phyloP scores from a whole-genome alignment of 2,888 invertebrate genomes.

The Carabus problematicus region DNA sequence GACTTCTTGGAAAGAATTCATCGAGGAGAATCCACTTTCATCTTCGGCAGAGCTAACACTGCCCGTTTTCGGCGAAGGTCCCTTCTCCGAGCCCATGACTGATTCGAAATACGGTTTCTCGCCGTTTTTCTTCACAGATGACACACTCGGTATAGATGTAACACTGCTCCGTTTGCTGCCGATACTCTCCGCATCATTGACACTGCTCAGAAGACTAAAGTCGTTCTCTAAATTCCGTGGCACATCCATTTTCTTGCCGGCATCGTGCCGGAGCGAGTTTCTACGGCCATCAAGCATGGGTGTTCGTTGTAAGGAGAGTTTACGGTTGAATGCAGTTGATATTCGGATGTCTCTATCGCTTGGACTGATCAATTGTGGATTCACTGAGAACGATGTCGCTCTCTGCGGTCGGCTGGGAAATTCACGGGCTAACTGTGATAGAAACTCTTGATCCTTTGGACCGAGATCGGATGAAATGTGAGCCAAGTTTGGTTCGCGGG shows the following conservation, averaged over 20 bases:
- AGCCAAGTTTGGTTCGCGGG: slow-evolving; percentile 68
- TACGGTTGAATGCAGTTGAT: slow-evolving; percentile 54
- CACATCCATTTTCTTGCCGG: background rate
- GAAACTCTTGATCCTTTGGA: slow-evolving; percentile 52
- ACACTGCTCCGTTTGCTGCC: slow-evolving; percentile 35
- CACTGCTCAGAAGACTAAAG: background rate
- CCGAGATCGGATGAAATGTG: slow-evolving; percentile 47
- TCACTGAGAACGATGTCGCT: slow-evolving; percentile 53
- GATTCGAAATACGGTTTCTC: slow-evolving; percentile 33
- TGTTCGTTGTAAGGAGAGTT: slow-evolving; percentile 54
- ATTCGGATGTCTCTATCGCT: slow-evolving; percentile 52
- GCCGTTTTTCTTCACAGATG: slow-evolving; percentile 19
- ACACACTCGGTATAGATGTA: slow-evolving; percentile 16
- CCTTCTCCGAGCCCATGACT: slow-evolving; percentile 45
- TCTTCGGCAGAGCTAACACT: slow-evolving; percentile 67
- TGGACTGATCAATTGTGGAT: slow-evolving; percentile 53
- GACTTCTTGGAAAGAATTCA: slow-evolving; percentile 84
- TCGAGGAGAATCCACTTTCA: slow-evolving; percentile 86
- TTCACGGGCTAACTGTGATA: slow-evolving; percentile 56
- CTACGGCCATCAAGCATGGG: slow-evolving; percentile 1
- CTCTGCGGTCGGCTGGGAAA: slow-evolving; percentile 54
- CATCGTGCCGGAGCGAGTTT: background rate
- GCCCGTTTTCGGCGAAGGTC: slow-evolving; percentile 49
- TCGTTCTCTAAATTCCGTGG: background rate
- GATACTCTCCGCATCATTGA: background rate